Conservation (phyloP, 2,888 invertebrate species). For the Ecdyonurus torrentis region DNA sequence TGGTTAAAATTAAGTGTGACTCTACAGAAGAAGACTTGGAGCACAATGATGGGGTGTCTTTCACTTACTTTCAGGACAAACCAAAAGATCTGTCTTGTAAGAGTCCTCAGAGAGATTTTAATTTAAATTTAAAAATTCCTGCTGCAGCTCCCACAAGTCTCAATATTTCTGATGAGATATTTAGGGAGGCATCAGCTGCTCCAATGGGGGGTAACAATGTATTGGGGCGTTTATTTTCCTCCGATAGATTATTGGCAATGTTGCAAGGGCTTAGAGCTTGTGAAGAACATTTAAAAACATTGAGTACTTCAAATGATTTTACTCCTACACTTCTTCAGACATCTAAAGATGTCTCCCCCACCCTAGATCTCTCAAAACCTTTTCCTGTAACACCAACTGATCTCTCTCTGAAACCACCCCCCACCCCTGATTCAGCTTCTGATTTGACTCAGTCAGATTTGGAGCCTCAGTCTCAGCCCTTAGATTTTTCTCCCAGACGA, state of each 20-base stretch:
- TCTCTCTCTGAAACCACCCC: not conserved
- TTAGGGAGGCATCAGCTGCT: not conserved
- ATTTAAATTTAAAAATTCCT: not conserved
- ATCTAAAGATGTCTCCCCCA: not conserved
- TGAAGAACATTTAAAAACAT: not conserved
- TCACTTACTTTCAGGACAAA: not conserved
- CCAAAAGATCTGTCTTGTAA: not conserved
- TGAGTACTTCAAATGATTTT: not conserved
- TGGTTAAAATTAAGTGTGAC: not conserved
- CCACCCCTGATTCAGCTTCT: not conserved
- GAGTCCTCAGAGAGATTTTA: not conserved
- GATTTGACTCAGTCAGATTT: constrained; percentile 15
- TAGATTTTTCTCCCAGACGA: constrained; percentile 7
- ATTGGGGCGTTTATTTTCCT: not conserved
- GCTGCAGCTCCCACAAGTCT: not conserved
- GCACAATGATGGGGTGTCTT: not conserved
- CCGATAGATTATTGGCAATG: not conserved
- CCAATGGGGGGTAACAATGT: not conserved
- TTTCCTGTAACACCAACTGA: not conserved
- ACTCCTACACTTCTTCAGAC: not conserved
- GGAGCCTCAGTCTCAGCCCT: constrained; percentile 8
- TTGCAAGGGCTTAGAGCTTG: not conserved
- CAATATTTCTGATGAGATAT: not conserved
- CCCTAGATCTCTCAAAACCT: not conserved
- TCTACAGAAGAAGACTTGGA: not conserved